Evolutionary conservation across 1,140 invertebrate genomes (phyloP), one percentile per base, ranked within the genome.

Genomic region (Leguminivora glycinivorella): DNA sequence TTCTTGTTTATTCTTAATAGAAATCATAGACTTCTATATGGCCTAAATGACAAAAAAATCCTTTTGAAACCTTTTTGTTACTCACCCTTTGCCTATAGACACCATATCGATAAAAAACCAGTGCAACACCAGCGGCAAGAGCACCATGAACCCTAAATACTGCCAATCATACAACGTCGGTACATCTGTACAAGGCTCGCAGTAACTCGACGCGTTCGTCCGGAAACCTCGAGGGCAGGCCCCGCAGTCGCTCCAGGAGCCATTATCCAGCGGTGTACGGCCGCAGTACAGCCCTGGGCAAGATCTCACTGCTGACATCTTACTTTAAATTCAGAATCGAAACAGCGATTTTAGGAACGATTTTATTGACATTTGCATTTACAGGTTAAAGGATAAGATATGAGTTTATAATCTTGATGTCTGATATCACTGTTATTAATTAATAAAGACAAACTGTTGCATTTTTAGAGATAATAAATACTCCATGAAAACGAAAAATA

Each of bases 221-320:
- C 89, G 80, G 34, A 79, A 98, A 0, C 97, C 98, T 72, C 97
- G 90, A 0, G 97, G 96, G 88, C 98, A 99, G 0, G 97, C 95
- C 10, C 97, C 96, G 83, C 97, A 98, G 47, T 94, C 94, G 79
- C 94, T 95, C 93, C 95, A 96, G 34, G 93, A 94, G 38, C 94
- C 95, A 92, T 96, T 94, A 1, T 89, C 84, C 6, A 95, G 78
- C 52, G 93, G 80, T 38, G 93, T 93, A 34, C 96, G 93, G 12
- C 97, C 97, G 91, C 97, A 98, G 84, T 98, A 98, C 25, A 95
- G 83, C 1, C 97, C 97, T 9, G 97, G 97, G 91, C 97, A 98
- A 9, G 89, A 86, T 73, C 83, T 83, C 17, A 87, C 83, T 24
- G 74, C 76, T 38, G 84, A 82, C 89, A 91, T 89, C 10, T 67